Base-by-base conservation (phyloP, 2,113 vertebrate species). In the Pionites leucogaster region DNA sequence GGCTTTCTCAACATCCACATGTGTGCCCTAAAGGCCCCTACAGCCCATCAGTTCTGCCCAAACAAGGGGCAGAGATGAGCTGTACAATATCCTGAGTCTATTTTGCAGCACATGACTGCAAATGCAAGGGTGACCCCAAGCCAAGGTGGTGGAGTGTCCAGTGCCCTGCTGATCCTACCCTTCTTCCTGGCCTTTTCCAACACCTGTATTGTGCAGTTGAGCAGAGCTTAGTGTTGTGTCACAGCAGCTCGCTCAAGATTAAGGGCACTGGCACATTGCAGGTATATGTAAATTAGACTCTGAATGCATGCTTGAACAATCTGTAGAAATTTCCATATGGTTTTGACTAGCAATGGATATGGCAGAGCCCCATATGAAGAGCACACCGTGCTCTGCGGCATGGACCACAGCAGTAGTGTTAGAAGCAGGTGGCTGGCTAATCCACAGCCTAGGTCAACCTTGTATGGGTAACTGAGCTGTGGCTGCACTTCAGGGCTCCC, bases 351-450 rank as follows among this genome's bases (percentile, higher is more conserved):
- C n/a, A 29, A 2, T 12, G 52, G 23, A 27, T 50, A 52, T 37
- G 57, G 37, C 88, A 88, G 71, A 72, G 59, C 44, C 42, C 24
- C 12, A 13, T 28, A 3, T 4, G 60, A 84, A 46, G 63, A 50
- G 15, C 55, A 42, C 64, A 13, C 31, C 2, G 0, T 46, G 44
- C 84, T 72, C 2, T 20, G 52, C 47, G 29, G 1, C 0, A 27
- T 46, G 74, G 52, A 25, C 9, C 14, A 5, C 44, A 76, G 80
- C 68, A 69, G 70, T 1, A 23, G 50, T 29, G 9, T 15, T 9
- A 47, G 10, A 9, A 86, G 77, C 24, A 80, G 52, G 64, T 13
- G 41, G 37, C 49, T 67, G 80, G 37, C 31, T 92, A 13, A 71
- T 50, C 33, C 25, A 31, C 41, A 59, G 79, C 53, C 53, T 49